Evolutionary conservation across 2,113 vertebrate species (phyloP), one percentile per base, ranked within the genome.

Genomic region (Alethe diademata): DNA sequence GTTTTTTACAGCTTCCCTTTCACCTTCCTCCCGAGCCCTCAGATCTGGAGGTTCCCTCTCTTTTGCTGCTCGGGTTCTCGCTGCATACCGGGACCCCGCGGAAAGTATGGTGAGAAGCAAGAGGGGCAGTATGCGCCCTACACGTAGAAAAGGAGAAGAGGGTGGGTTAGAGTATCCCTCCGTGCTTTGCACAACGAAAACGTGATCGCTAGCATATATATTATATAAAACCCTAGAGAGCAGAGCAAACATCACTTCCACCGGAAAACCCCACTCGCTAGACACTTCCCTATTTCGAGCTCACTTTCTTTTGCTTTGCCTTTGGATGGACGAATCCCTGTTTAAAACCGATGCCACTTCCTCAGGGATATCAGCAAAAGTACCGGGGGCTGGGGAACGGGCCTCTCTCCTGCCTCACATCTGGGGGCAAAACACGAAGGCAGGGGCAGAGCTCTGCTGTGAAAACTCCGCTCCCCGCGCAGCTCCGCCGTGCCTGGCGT

Each of bases 241-340:
- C 51, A 83, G 40, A 70, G 72, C 79, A 96, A 73, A 93, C 90
- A 93, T 88, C 92, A 92, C 88, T 94, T 96, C 92, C 94, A 95
- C 94, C 90, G 88, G 94, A 96, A 96, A 96, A 92, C 26, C 43
- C 73, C 35, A 64, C 67, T 94, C 67, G 4, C 74, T 62, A 45
- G 45, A 61, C 81, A 91, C 70, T 95, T 95, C 75, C 88, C 75
- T 53, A 0, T 65, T 94, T 38, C 72, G 48, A 1, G 31, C 43
- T 43, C 82, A 31, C 51, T 86, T 90, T 93, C 64, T 60, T 51
- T 78, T 23, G 2, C 85, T 93, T 76, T 71, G 65, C 64, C 51
- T 74, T 29, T 35, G 53, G 19, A 29, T 50, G 53, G 75, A 79
- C 4, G 3, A 66, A 36, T 20, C 38, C 20, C 62, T 48, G 9